A percentile compares a stretch with the other conserved stretches of the same genome.
Conservation (phyloP, 2,888 invertebrate genomes). For the Dasysyrphus albostriatus region DNA sequence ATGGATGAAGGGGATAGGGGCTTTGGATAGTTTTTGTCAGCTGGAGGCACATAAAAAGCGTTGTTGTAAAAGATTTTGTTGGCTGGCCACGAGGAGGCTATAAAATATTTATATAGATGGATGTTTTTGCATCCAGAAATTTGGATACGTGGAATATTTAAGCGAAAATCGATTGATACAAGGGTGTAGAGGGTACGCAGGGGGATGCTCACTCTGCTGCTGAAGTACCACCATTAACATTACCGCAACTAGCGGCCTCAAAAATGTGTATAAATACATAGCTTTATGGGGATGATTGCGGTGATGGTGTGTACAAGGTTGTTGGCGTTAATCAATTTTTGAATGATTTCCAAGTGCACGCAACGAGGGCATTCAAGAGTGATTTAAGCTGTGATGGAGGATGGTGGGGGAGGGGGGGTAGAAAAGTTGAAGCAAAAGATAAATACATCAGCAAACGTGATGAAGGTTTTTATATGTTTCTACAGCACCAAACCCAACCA, state of each 20-base stretch:
- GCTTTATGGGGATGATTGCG: conserved; percentile 40
- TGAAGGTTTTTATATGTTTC: conserved; percentile 41
- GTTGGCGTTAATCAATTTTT: conserved; percentile 68
- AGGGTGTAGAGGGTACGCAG: background rate
- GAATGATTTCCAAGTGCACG: conserved; percentile 52
- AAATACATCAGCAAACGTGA: conserved; percentile 49
- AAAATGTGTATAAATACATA: conserved; percentile 32
- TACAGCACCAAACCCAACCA: background rate
- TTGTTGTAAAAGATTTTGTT: conserved; percentile 12
- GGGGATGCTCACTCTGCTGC: background rate
- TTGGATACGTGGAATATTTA: conserved; percentile 48
- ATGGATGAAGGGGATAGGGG: background rate
- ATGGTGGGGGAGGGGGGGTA: background rate
- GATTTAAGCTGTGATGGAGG: conserved; percentile 29
- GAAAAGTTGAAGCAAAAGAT: conserved; percentile 31
- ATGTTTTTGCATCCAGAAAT: background rate
- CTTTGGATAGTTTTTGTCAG: conserved; percentile 10
- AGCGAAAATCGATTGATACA: conserved; percentile 40
- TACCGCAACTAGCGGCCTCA: conserved; percentile 44
- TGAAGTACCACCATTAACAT: conserved; percentile 51
- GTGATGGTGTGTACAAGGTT: conserved; percentile 23
- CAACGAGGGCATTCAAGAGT: conserved; percentile 36
- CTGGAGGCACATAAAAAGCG: background rate
- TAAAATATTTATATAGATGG: conserved; percentile 47
- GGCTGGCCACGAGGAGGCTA: conserved; percentile 4